Percentiles rank a stretch among this genome's conserved stretches.
phyloP scores from a whole-genome alignment of 2,113 vertebrate genomes.

The Ciconia maguari region DNA sequence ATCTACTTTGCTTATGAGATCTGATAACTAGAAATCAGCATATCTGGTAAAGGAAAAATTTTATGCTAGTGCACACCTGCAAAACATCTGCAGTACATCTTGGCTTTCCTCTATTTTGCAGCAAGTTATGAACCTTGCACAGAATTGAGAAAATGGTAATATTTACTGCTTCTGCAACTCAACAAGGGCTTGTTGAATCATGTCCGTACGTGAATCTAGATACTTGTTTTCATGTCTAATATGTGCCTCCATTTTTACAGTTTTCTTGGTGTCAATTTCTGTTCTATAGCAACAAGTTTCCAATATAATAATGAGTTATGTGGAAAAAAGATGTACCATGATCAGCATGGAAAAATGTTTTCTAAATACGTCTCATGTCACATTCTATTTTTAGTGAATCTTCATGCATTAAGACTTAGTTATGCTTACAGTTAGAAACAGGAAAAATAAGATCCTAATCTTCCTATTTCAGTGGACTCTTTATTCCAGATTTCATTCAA shows the following conservation, averaged over 20 bases:
- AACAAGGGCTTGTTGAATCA: background rate
- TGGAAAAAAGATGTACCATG: background rate
- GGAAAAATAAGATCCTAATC: background rate
- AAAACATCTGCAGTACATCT: background rate
- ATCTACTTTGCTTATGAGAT: background rate
- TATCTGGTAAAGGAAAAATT: background rate
- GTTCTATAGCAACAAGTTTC: background rate
- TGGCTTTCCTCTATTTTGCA: background rate
- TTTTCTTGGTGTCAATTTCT: background rate
- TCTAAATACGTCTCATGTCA: background rate
- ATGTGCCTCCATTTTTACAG: background rate
- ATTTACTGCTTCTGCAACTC: background rate
- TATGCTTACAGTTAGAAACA: background rate
- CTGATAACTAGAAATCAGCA: background rate
- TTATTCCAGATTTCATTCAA: background rate
- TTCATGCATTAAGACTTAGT: fast-evolving
- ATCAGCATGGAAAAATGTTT: background rate
- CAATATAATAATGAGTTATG: background rate
- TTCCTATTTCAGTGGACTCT: background rate
- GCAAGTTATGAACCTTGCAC: background rate
- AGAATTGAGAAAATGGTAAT: background rate
- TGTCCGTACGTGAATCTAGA: background rate
- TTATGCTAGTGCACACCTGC: background rate
- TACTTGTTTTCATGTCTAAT: background rate
- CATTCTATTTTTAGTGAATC: background rate